These are phyloP conservation scores for Crax fasciolata DNA, from an alignment of 2,797 vertebrate species.

Conservation along the genomic window DNA sequence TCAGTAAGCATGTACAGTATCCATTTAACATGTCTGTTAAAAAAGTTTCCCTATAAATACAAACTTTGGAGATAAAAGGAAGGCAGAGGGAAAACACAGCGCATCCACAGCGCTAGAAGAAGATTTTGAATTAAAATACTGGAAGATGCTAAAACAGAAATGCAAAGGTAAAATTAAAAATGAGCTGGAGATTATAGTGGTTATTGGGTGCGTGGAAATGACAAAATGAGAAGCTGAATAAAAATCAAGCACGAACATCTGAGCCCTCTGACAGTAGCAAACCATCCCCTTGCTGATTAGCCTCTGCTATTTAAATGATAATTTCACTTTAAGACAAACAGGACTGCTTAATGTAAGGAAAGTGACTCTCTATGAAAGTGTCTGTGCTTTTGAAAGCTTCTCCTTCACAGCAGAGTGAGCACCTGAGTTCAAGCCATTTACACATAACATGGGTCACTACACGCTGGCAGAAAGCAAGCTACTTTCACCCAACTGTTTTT, in stretches of 20 bases:
- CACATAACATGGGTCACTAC: constrained; percentile 43
- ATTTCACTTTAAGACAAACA: constrained; percentile 57
- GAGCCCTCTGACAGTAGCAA: constrained; percentile 25
- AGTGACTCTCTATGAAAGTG: neutral
- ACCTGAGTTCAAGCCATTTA: constrained; percentile 34
- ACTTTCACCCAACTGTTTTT: constrained; percentile 6
- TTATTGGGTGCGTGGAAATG: neutral
- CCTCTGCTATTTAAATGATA: constrained; percentile 65
- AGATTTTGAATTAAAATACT: constrained; percentile 3
- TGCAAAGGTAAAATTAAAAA: constrained; percentile 45
- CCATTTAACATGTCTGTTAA: neutral
- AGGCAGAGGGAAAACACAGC: neutral
- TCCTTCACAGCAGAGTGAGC: constrained; percentile 46
- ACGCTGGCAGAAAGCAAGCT: constrained; percentile 1
- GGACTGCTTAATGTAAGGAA: constrained; percentile 38
- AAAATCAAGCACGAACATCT: constrained; percentile 3
- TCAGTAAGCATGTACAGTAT: neutral
- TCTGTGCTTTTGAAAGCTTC: constrained; percentile 42
- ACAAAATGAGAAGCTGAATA: constrained; percentile 40
- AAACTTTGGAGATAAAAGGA: neutral
- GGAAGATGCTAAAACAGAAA: neutral
- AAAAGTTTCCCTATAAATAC: neutral
- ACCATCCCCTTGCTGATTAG: constrained; percentile 24
- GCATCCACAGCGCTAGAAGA: accelerated
- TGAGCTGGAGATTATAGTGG: neutral